phyloP scores from a whole-genome alignment of 2,888 invertebrate species.

The Alviniconcha strummeri region DNA sequence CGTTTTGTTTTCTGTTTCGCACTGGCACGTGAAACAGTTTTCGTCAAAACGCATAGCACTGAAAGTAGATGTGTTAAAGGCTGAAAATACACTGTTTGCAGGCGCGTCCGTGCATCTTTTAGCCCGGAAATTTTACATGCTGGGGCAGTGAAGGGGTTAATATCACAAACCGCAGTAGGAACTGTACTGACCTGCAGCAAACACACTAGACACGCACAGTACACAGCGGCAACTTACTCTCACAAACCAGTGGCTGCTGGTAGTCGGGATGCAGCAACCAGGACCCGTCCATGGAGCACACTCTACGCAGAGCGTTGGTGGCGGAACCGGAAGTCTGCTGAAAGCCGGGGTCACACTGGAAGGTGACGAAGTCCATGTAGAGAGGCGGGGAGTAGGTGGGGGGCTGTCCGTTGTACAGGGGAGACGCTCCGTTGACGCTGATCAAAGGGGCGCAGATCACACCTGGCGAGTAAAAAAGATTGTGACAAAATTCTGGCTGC shows the following conservation, averaged over 20 bases:
- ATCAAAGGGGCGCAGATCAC: background rate
- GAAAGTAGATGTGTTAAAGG: too few species aligned
- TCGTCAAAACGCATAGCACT: too few species aligned
- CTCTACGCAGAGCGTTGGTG: background rate
- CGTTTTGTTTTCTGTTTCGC: too few species aligned
- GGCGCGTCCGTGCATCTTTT: too few species aligned
- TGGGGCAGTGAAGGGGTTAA: too few species aligned
- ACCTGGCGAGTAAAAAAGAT: background rate
- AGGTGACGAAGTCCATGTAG: background rate
- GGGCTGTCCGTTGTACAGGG: background rate
- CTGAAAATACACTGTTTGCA: too few species aligned
- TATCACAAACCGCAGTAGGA: too few species aligned
- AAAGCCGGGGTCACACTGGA: background rate
- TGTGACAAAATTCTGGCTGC: background rate
- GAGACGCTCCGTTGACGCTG: background rate
- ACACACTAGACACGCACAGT: too few species aligned
- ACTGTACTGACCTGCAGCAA: too few species aligned
- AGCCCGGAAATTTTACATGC: too few species aligned
- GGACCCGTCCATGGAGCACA: background rate
- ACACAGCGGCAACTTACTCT: background rate
- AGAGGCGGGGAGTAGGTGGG: background rate
- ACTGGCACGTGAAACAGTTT: too few species aligned
- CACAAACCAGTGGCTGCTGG: background rate
- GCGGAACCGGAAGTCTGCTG: background rate
- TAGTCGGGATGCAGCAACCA: conserved; percentile 3